Evolutionary conservation across 2,888 invertebrate species (phyloP), one percentile per base, ranked within the genome.

Genomic region (Orthonychiurus folsomi): DNA sequence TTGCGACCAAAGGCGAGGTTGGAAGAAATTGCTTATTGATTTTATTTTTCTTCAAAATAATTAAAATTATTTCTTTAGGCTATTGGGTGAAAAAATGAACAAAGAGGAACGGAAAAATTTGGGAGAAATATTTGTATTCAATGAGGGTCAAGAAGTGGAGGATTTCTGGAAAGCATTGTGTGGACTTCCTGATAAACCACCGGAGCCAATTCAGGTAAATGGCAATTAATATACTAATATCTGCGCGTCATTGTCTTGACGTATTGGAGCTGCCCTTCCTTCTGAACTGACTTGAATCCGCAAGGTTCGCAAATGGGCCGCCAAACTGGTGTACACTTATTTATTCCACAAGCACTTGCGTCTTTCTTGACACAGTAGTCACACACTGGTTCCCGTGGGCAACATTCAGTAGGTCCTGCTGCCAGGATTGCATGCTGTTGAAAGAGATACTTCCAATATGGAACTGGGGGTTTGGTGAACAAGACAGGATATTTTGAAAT

Each of bases 51-150:
- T 28, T 9, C 27, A 57, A 25, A 57, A 37, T 21, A 21, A 28
- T 23, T 37, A 2, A 53, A 53, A 18, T 56, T 20, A 28, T n/a
- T 28, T 56, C 28, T 66, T 37, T 56, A 81, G 94, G 60, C 80
- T 99, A 18, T 86, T 99, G 81, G 91, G 96, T 1, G 99, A 99
- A 77, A 97, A 97, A 78, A 92, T 99, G 63, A 99, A 96, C 78
- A 97, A 97, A 79, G 93, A 94, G 75, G 99, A 99, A 78, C 82
- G 97, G 23, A 99, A 99, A 77, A 93, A 92, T 76, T 89, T 89
- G 76, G 87, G 94, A 0, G 94, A 95, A 75, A 86, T 99, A 62
- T 80, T 89, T 52, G 86, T 89, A 0, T 88, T 93, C 76, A 80
- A 82, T 48, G 89, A 91, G 77, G 88, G 88, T 0, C 84, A 86